These are phyloP conservation scores for Cephonodes hylas DNA, from an alignment of 2,888 invertebrate species.

Conservation along the genomic window DNA sequence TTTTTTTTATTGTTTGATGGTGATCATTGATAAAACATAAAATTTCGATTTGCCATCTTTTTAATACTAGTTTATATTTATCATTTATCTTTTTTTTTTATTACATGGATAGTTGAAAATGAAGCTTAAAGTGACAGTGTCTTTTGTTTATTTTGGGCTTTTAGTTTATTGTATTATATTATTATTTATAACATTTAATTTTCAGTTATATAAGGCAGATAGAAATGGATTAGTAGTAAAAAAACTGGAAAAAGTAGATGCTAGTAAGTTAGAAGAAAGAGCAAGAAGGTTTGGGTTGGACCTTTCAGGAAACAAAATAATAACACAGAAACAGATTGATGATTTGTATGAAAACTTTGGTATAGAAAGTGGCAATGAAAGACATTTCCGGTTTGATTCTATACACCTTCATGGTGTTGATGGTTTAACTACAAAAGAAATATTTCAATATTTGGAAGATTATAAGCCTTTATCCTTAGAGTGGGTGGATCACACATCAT, in stretches of 20 bases:
- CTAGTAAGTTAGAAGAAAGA: slow-evolving; percentile 66
- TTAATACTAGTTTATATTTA: no score
- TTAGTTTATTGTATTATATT: not conserved
- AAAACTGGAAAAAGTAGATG: slow-evolving; percentile 67
- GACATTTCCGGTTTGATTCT: slow-evolving; percentile 85
- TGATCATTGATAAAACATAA: no score
- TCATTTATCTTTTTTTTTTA: no score
- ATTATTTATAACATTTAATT: slow-evolving; percentile 7
- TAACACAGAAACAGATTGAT: slow-evolving; percentile 74
- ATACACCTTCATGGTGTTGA: slow-evolving; percentile 88
- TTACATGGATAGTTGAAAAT: no score
- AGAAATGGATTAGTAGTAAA: slow-evolving; percentile 58
- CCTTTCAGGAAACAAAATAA: slow-evolving; percentile 63
- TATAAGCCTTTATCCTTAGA: slow-evolving; percentile 89
- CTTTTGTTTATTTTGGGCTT: not conserved
- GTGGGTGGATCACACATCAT: slow-evolving; percentile 90
- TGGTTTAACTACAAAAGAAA: slow-evolving; percentile 88
- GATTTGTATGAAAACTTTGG: slow-evolving; percentile 69
- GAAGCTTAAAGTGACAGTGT: not conserved
- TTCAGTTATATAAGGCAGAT: slow-evolving; percentile 59
- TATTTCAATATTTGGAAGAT: slow-evolving; percentile 89
- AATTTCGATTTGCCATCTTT: no score
- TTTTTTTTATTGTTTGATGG: no score
- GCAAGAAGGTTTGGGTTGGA: slow-evolving; percentile 72
- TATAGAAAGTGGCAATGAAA: slow-evolving; percentile 79